These are phyloP conservation scores for Hylaea fasciaria DNA, from an alignment of 2,888 invertebrate genomes.

Conservation along the genomic window DNA sequence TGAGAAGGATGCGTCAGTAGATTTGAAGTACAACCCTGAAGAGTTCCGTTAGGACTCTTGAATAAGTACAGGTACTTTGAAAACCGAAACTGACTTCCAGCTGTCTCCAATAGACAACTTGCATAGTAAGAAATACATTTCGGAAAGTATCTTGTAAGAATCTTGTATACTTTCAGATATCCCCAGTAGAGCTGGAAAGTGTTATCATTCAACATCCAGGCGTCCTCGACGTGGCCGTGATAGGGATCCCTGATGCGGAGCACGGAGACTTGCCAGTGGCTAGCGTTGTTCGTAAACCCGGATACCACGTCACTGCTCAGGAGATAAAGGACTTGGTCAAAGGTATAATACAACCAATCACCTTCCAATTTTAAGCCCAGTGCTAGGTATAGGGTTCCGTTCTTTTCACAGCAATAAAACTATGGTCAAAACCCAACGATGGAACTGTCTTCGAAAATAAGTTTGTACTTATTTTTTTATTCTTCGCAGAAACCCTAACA, in stretches of 20 bases:
- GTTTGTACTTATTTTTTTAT: not conserved
- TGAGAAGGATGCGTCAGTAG: constrained; percentile 42
- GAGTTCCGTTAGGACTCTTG: too few relatives aligned
- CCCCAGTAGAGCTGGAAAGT: constrained; percentile 60
- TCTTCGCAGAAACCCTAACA: constrained; percentile 48
- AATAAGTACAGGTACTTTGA: too few relatives aligned
- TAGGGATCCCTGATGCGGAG: constrained; percentile 53
- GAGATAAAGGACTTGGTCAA: constrained; percentile 65
- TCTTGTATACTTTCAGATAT: constrained; percentile 52
- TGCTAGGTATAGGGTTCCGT: not conserved
- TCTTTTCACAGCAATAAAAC: not conserved
- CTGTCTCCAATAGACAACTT: too few relatives aligned
- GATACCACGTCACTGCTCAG: constrained; percentile 46
- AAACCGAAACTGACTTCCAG: too few relatives aligned
- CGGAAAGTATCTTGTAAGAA: too few relatives aligned
- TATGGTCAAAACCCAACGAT: not conserved
- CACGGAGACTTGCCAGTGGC: constrained; percentile 65
- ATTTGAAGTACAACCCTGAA: too few relatives aligned
- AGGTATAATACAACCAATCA: too few relatives aligned
- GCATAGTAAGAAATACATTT: too few relatives aligned
- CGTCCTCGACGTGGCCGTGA: constrained; percentile 62
- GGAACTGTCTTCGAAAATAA: too few relatives aligned
- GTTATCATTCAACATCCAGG: constrained; percentile 60
- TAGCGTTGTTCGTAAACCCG: constrained; percentile 52
- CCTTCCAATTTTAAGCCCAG: too few relatives aligned